phyloP scores from a whole-genome alignment of 2,113 vertebrate species.

The Neolamprologus brichardi region DNA sequence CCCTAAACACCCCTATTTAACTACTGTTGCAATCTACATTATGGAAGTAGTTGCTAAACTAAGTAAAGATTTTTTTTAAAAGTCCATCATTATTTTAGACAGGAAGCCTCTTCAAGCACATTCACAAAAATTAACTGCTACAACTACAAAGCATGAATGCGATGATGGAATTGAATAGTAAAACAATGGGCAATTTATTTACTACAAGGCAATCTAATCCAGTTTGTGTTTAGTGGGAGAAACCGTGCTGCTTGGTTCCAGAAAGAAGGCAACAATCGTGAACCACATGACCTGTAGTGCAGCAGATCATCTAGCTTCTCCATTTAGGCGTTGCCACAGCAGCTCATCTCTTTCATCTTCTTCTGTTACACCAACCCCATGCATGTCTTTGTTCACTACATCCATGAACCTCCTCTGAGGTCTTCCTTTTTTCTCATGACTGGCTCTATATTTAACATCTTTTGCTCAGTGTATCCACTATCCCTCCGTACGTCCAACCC shows the following conservation, averaged over 20 bases:
- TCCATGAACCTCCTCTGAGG: neutral
- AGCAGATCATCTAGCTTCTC: neutral
- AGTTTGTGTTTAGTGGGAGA: neutral
- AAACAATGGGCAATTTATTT: neutral
- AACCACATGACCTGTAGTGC: neutral
- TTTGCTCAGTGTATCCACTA: neutral
- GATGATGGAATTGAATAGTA: neutral
- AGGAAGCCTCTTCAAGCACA: neutral
- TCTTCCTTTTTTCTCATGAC: neutral
- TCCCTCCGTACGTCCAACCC: neutral
- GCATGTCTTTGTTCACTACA: neutral
- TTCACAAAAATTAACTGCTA: neutral
- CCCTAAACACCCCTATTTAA: neutral
- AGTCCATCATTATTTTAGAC: neutral
- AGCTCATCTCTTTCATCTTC: neutral
- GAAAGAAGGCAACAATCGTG: neutral
- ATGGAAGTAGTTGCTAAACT: neutral
- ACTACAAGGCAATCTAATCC: neutral
- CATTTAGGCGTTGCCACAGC: neutral
- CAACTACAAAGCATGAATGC: neutral
- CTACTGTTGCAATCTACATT: neutral
- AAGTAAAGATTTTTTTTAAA: neutral
- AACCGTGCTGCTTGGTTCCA: neutral
- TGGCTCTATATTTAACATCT: neutral
- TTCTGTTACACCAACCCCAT: neutral